Evolutionary conservation across 1,140 invertebrate genomes (phyloP), one percentile per base, ranked within the genome.

Genomic region (Brachionus paranguensis): DNA sequence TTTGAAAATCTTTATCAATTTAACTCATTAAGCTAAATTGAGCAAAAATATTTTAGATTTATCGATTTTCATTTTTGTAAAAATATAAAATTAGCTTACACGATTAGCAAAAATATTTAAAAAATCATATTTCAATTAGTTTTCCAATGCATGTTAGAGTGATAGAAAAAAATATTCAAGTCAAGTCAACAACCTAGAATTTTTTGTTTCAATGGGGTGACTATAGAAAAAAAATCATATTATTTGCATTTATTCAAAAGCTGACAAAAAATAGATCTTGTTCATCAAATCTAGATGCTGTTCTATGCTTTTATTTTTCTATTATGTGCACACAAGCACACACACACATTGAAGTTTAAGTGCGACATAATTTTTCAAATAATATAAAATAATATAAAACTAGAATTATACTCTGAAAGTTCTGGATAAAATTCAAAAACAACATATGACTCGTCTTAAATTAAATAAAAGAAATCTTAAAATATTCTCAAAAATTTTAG

Each of bases 361-460:
- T 41, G 68, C 68, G 68, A 72, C 68, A 72, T 72, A 72, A 72
- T 72, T 72, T 43, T 17, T 41, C 14, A n/a, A 14, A 68, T 29
- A 27, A 68, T 33, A 7, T 20, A 72, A 29, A 29, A 68, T 3
- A 37, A 37, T 37, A 33, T 68, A 29, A 14, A 37, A 43, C 17
- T n/a, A 72, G 33, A 72, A 43, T 43, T 43, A 41, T 20, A 33
- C 33, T 33, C 17, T 41, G 41, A 43, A 72, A 72, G n/a, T 43
- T 41, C 68, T 72, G 37, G 68, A 72, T 72, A 60, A 60, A 60
- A 60, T 20, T 60, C 7, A 20, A 27, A 20, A 60, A 20, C n/a
- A 60, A n/a, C 29, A 72, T 41, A 37, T 33, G 65, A 43, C 20
- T 43, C 41, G 41, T 72, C 41, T 37, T 43, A 20, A 3, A 10